Evolutionary conservation across 2,113 vertebrate species (phyloP).

Genomic region (Progne subis): DNA sequence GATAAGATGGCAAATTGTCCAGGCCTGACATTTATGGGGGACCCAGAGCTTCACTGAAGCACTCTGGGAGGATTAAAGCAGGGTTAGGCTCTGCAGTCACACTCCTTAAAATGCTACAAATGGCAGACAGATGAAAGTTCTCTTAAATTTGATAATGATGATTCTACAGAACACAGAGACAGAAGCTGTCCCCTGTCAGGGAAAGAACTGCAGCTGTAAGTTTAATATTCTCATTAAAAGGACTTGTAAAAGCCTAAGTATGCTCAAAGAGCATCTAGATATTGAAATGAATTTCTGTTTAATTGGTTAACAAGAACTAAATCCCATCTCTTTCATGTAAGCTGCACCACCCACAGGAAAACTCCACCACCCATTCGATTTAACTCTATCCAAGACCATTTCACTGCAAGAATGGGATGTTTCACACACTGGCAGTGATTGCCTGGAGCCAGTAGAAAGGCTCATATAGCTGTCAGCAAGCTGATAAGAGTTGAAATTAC

Average conservation of each 20-base stretch:
- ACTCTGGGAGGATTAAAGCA: constrained; percentile 65
- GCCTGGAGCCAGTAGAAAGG: constrained; percentile 73
- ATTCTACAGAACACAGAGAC: constrained; percentile 10
- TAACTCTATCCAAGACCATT: constrained; percentile 30
- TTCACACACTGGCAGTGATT: constrained; percentile 70
- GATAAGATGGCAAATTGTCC: constrained; percentile 58
- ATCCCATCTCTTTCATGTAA: neutral
- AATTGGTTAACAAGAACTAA: neutral
- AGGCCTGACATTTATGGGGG: constrained; percentile 68
- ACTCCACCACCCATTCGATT: constrained; percentile 19
- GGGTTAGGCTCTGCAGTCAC: neutral
- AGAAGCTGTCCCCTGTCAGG: constrained; percentile 19
- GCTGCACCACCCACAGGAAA: constrained; percentile 20
- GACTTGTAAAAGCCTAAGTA: neutral
- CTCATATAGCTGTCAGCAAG: constrained; percentile 84
- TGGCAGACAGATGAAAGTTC: constrained; percentile 56
- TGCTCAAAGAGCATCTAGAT: neutral
- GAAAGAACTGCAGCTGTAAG: neutral
- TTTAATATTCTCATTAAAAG: constrained; percentile 25
- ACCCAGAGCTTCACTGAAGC: constrained; percentile 17
- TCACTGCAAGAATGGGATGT: constrained; percentile 63
- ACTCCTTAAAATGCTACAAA: constrained; percentile 51
- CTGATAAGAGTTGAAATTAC: constrained; percentile 81
- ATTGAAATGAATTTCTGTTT: neutral
- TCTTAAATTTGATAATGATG: constrained; percentile 34